These are phyloP conservation scores for Clinocottus analis DNA, from an alignment of 2,113 vertebrate species.

Conservation along the genomic window DNA sequence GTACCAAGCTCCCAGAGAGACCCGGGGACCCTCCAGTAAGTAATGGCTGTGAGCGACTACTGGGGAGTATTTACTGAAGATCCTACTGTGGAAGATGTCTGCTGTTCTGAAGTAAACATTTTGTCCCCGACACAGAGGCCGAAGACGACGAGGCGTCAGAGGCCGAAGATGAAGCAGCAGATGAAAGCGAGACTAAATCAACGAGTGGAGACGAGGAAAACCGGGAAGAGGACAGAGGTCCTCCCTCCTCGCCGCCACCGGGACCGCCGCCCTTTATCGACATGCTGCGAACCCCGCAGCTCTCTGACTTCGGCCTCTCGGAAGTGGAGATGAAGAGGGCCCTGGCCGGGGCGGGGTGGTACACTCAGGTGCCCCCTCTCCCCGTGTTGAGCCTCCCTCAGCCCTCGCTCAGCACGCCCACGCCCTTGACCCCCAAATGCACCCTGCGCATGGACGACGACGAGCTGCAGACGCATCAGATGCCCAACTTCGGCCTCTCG, in stretches of 20 bases:
- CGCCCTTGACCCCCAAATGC: conserved; percentile 87
- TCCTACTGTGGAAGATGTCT: neutral
- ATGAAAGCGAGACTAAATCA: conserved; percentile 32
- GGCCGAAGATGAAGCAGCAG: conserved; percentile 16
- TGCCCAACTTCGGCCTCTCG: conserved; percentile 88
- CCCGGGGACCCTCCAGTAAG: conserved; percentile 79
- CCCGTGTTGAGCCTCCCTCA: conserved; percentile 65
- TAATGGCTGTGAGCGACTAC: neutral
- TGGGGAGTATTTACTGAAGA: neutral
- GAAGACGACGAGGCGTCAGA: conserved; percentile 44
- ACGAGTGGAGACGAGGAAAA: conserved; percentile 18
- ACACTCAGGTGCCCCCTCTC: conserved; percentile 26
- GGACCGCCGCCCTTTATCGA: conserved; percentile 38
- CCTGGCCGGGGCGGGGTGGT: conserved; percentile 46
- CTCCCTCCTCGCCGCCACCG: conserved; percentile 1
- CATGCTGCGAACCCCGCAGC: conserved; percentile 81
- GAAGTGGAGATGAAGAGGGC: conserved; percentile 81
- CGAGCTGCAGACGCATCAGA: conserved; percentile 81
- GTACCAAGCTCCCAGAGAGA: conserved; percentile 73
- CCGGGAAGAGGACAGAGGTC: conserved; percentile 28
- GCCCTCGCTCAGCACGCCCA: conserved; percentile 14
- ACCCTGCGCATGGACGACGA: conserved; percentile 85
- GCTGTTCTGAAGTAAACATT: neutral
- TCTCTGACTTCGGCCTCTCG: conserved; percentile 93
- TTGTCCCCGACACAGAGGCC: conserved; percentile 8